These are phyloP conservation scores for Hylaea fasciaria DNA, from an alignment of 2,888 invertebrate species.

Conservation along the genomic window DNA sequence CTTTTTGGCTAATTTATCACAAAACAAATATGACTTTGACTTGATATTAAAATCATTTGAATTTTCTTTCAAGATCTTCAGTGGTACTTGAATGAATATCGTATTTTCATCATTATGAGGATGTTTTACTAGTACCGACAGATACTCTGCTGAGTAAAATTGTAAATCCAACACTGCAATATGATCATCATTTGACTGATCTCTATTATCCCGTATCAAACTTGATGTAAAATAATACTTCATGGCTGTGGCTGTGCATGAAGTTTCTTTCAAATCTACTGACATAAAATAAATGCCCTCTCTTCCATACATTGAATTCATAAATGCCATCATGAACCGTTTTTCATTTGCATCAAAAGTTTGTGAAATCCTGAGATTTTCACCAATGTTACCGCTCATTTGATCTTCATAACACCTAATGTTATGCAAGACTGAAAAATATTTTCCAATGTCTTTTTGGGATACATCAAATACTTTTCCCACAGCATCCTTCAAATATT, in stretches of 20 bases:
- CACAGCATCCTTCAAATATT: slow-evolving; percentile 87
- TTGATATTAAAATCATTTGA: slow-evolving; percentile 68
- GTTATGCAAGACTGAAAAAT: slow-evolving; percentile 84
- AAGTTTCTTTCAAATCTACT: slow-evolving; percentile 72
- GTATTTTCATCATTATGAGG: slow-evolving; percentile 70
- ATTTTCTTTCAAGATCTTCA: slow-evolving; percentile 78
- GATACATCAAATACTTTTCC: slow-evolving; percentile 88
- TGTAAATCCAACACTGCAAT: slow-evolving; percentile 88
- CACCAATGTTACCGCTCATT: slow-evolving; percentile 51
- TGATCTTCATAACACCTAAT: slow-evolving; percentile 79
- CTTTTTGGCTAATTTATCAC: slow-evolving; percentile 74
- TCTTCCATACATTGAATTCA: slow-evolving; percentile 66
- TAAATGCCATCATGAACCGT: slow-evolving; percentile 80
- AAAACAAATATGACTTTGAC: slow-evolving; percentile 70
- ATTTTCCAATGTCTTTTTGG: slow-evolving; percentile 86
- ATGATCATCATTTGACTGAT: slow-evolving; percentile 55
- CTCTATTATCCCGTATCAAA: slow-evolving; percentile 63
- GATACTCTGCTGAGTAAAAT: slow-evolving; percentile 89
- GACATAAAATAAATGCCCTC: slow-evolving; percentile 82
- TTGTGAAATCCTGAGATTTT: slow-evolving; percentile 76
- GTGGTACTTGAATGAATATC: slow-evolving; percentile 79
- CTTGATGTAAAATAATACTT: slow-evolving; percentile 82
- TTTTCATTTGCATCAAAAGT: slow-evolving; percentile 77
- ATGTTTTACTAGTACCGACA: slow-evolving; percentile 89
- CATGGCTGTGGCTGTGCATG: slow-evolving; percentile 75